These are phyloP conservation scores for Ailurus styani DNA, from an alignment of 2,113 vertebrate genomes.

Conservation along the genomic window DNA sequence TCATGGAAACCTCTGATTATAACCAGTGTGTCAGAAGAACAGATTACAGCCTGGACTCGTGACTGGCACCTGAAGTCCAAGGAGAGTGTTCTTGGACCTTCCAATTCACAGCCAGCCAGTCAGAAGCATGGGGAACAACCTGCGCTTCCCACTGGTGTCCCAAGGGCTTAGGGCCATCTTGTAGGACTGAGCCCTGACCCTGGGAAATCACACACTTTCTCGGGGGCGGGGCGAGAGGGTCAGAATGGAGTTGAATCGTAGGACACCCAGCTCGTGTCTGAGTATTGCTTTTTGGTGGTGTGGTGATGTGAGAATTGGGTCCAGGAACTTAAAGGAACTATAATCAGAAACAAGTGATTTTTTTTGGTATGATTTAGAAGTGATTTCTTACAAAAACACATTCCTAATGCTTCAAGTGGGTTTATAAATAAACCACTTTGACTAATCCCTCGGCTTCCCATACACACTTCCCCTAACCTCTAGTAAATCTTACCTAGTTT, in stretches of 20 bases:
- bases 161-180: rapidly evolving
- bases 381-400: background rate
- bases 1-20: background rate
- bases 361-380: background rate
- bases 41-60: background rate
- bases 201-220: background rate
- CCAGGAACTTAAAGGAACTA: background rate
- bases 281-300: background rate
- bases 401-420: background rate
- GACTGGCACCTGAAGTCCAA: background rate
- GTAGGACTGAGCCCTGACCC: background rate
- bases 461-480: background rate
- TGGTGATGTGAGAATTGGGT: background rate
- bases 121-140: background rate
- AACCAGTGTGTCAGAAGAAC: background rate
- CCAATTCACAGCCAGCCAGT: background rate
- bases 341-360: background rate
- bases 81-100: background rate
- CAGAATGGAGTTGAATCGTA: background rate
- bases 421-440: background rate
- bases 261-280: background rate
- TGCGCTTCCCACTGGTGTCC: background rate
- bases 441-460: background rate
- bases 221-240: background rate
- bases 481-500: background rate